phyloP scores from a whole-genome alignment of 2,888 invertebrate genomes.

The Nemotelus pantherinus region DNA sequence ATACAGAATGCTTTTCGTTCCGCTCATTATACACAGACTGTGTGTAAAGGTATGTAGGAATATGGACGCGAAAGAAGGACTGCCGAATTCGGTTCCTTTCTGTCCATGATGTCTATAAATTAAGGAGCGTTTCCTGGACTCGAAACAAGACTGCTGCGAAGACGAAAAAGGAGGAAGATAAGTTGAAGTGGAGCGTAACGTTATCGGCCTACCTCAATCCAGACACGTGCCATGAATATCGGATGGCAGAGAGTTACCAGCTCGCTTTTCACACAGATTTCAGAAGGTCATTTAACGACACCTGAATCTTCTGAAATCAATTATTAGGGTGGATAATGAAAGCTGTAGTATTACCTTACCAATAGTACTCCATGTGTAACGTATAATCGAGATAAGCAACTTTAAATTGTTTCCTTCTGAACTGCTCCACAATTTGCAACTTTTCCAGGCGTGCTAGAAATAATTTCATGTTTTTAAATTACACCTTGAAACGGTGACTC shows the following conservation, averaged over 20 bases:
- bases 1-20: not conserved
- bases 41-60: constrained; percentile 1
- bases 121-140: constrained; percentile 15
- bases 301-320: too few species aligned
- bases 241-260: constrained; percentile 10
- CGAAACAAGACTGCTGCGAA: not conserved
- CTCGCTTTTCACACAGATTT: not conserved
- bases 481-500: too few species aligned
- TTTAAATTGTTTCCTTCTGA: too few species aligned
- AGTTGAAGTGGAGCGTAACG: not conserved
- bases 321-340: too few species aligned
- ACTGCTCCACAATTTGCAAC: too few species aligned
- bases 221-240: constrained; percentile 28
- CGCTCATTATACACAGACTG: not conserved
- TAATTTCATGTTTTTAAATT: too few species aligned
- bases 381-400: too few species aligned
- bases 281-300: too few species aligned
- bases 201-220: constrained; percentile 40
- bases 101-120: constrained; percentile 24
- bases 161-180: not conserved
- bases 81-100: constrained; percentile 14
- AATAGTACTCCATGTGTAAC: too few species aligned
- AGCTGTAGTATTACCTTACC: too few species aligned
- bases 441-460: too few species aligned
- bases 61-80: constrained; percentile 6